Evolutionary conservation across 30 jellyfish, hydroid and myxozoan species (phyloP).

Genomic region (Aurelia sp.): DNA sequence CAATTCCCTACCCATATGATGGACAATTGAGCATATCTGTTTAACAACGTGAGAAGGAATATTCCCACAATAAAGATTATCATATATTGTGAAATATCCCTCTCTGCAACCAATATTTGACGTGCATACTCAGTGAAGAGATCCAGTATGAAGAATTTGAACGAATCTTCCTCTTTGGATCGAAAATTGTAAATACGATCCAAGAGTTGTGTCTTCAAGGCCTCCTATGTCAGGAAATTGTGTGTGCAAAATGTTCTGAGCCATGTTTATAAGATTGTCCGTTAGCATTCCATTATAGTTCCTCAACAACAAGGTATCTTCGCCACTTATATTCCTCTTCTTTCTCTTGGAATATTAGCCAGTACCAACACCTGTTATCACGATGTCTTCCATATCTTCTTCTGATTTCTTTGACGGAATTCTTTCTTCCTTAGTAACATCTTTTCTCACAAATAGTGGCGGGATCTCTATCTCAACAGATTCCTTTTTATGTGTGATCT

Average conservation of each 20-base stretch:
- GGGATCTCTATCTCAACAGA: background rate
- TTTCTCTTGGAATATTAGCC: background rate
- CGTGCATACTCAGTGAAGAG: too few relatives aligned
- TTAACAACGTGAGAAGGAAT: too few relatives aligned
- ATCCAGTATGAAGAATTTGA: too few relatives aligned
- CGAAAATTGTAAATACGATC: too few relatives aligned
- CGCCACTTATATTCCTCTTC: background rate
- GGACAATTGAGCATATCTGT: too few relatives aligned
- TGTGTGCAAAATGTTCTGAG: background rate
- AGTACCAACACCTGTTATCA: background rate
- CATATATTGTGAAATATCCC: too few relatives aligned
- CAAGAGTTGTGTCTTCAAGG: conserved; percentile 2
- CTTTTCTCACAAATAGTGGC: background rate
- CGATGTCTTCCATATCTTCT: background rate
- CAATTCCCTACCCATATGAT: too few relatives aligned
- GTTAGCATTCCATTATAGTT: background rate
- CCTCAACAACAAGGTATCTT: background rate
- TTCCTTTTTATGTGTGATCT: background rate
- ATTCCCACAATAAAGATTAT: too few relatives aligned
- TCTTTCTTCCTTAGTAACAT: background rate
- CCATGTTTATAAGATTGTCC: background rate
- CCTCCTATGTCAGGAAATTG: conserved; percentile 6
- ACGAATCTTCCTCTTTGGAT: too few relatives aligned
- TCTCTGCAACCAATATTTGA: too few relatives aligned
- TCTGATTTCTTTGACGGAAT: background rate